Evolutionary conservation across 2,888 invertebrate species (phyloP).

Genomic region (Peribatodes rhomboidaria): DNA sequence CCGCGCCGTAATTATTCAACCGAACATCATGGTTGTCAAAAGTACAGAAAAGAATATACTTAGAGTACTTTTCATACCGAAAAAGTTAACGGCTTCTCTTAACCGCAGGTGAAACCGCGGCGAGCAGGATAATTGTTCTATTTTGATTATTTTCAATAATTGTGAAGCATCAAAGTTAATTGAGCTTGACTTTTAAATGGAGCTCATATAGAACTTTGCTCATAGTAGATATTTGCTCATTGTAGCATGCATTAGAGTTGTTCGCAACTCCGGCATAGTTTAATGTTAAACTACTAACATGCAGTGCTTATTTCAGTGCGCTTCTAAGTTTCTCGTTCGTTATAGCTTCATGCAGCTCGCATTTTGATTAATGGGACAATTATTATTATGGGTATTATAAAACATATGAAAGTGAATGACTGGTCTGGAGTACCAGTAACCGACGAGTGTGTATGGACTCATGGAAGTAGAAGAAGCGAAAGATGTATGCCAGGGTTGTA

Average conservation of each 20-base stretch:
- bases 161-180: background rate
- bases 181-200: background rate
- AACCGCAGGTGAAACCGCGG: too few relatives aligned
- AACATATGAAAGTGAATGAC: background rate
- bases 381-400: background rate
- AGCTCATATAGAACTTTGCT: background rate
- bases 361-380: background rate
- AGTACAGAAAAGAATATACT: too few relatives aligned
- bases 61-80: too few relatives aligned
- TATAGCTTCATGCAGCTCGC: background rate
- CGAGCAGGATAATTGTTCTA: too few relatives aligned
- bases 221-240: background rate
- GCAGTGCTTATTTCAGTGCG: background rate
- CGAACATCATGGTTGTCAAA: too few relatives aligned
- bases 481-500: too few relatives aligned
- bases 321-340: background rate
- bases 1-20: too few relatives aligned
- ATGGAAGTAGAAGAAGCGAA: too few relatives aligned
- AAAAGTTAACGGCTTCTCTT: too few relatives aligned
- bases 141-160: too few relatives aligned
- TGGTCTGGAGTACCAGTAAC: too few relatives aligned
- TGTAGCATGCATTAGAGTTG: conserved; percentile 4
- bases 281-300: conserved; percentile 10
- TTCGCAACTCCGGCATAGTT: conserved; percentile 3
- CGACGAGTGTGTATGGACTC: too few relatives aligned